A percentile compares a stretch with the other conserved stretches of the same genome.
These are phyloP conservation scores for Acanthiza pusilla DNA, from an alignment of 2,797 vertebrate genomes.

Conservation along the genomic window DNA sequence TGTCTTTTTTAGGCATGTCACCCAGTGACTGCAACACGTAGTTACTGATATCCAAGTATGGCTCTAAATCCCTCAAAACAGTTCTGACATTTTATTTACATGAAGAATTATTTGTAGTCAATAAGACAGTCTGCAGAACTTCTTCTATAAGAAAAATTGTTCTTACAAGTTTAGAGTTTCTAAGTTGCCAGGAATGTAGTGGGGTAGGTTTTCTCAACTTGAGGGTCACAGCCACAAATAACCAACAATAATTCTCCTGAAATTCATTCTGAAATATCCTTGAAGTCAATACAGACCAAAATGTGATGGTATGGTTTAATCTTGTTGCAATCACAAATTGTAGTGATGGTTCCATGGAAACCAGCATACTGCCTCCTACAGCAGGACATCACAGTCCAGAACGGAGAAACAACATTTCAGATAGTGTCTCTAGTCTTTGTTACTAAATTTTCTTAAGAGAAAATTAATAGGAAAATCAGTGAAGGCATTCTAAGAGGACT, in stretches of 20 bases:
- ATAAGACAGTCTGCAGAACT: background rate
- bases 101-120: background rate
- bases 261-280: background rate
- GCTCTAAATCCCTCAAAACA: background rate
- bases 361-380: background rate
- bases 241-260: background rate
- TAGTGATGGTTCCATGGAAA: background rate
- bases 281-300: background rate
- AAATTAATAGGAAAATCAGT: background rate
- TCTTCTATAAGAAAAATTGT: background rate
- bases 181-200: background rate
- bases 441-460: background rate
- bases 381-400: background rate
- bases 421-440: background rate
- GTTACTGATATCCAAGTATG: background rate
- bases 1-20: background rate
- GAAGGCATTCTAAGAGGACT: background rate
- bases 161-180: background rate
- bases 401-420: background rate
- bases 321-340: background rate
- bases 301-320: background rate
- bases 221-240: background rate
- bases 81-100: background rate
- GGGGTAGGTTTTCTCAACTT: background rate
- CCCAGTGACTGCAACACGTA: background rate